Conservation (phyloP, 2,113 vertebrate genomes). For the Tragelaphus buxtoni region DNA sequence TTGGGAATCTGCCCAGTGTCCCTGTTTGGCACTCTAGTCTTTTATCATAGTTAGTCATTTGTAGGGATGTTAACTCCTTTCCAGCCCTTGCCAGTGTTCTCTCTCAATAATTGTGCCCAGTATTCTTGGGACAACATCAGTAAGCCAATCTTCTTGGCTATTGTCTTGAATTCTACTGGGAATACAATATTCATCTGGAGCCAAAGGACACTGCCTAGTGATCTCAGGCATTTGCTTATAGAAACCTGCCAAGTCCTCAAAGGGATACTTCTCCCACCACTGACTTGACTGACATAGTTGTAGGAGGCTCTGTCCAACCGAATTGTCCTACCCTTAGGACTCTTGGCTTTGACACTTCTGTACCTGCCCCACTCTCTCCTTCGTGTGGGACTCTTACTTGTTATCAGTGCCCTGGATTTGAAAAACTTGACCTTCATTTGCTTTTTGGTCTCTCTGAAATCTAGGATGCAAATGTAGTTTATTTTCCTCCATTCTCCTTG, state of each 20-base stretch:
- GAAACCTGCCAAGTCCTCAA: background rate
- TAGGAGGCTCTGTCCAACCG: background rate
- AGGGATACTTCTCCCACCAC: background rate
- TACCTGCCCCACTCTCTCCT: background rate
- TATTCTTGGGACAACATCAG: background rate
- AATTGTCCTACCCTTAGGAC: background rate
- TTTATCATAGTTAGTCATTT: background rate
- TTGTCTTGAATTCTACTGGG: background rate
- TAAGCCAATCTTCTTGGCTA: background rate
- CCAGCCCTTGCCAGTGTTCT: background rate
- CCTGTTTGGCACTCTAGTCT: background rate
- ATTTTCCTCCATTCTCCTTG: background rate
- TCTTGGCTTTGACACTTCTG: background rate
- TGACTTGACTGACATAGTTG: background rate
- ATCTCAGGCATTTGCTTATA: background rate
- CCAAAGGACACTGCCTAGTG: background rate
- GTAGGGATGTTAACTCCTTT: background rate
- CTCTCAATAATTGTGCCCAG: no score
- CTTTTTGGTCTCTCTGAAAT: background rate
- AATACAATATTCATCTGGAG: background rate
- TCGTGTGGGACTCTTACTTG: background rate
- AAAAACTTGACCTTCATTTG: background rate
- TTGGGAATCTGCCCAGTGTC: background rate
- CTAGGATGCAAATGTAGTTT: background rate
- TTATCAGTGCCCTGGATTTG: background rate